phyloP scores from a whole-genome alignment of 1,140 invertebrate species.

The Thaumetopoea pityocampa region DNA sequence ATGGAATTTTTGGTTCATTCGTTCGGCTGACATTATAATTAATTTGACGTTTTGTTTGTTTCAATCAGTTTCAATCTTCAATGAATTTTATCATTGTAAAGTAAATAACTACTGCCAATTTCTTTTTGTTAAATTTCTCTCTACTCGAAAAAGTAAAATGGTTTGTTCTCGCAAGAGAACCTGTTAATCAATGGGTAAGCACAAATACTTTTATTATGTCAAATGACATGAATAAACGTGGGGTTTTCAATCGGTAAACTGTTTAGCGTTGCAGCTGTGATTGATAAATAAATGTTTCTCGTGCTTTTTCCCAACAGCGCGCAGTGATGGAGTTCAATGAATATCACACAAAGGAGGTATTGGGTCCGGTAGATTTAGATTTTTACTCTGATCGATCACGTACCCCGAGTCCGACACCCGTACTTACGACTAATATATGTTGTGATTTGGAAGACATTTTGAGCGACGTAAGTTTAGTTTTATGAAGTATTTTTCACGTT shows the following conservation, averaged over 20 bases:
- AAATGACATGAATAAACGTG: slow-evolving; percentile 18
- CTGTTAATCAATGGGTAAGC: slow-evolving; percentile 68
- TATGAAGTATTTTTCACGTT: slow-evolving; percentile 12
- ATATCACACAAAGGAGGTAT: slow-evolving; percentile 60
- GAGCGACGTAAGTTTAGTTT: slow-evolving; percentile 61
- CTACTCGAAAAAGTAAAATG: slow-evolving; percentile 42
- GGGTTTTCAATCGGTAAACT: slow-evolving; percentile 27
- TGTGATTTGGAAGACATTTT: slow-evolving; percentile 70
- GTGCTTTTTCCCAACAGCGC: slow-evolving; percentile 53
- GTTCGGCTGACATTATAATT: slow-evolving; percentile 14
- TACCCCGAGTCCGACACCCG: slow-evolving; percentile 51
- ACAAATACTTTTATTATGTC: slow-evolving; percentile 19
- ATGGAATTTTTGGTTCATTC: slow-evolving; percentile 27
- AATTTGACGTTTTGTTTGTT: slow-evolving; percentile 47
- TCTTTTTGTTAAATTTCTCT: slow-evolving; percentile 33
- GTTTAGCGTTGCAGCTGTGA: slow-evolving; percentile 30
- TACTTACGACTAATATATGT: slow-evolving; percentile 52
- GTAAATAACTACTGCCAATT: slow-evolving; percentile 41
- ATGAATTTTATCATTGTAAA: slow-evolving; percentile 33
- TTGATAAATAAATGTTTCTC: slow-evolving; percentile 36
- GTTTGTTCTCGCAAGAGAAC: slow-evolving; percentile 69
- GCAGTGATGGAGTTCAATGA: slow-evolving; percentile 71
- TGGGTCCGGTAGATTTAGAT: slow-evolving; percentile 55
- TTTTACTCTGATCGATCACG: slow-evolving; percentile 52
- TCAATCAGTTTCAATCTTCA: slow-evolving; percentile 26